Evolutionary conservation across 2,888 invertebrate genomes (phyloP), one percentile per base, ranked within the genome.

Genomic region (Limnephilus rhombicus): DNA sequence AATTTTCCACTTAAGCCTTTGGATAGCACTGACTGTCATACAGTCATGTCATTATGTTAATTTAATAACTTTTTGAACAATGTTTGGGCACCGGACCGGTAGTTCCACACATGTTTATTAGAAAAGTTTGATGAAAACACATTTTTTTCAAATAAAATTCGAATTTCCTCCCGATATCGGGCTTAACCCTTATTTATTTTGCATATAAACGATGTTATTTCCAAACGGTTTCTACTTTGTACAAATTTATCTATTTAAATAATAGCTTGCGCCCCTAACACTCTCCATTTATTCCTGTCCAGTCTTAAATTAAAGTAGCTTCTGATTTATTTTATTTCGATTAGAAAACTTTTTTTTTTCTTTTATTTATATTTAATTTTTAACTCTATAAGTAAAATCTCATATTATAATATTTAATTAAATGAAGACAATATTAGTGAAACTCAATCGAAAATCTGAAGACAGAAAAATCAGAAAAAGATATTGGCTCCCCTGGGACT

Each of bases 51-150:
- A 41, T 85, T 85, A 85, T 41, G n/a, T 85, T 45, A 85, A 41
- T 41, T n/a, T 37, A 24, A 85, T 37, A 85, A 41, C 85, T 18
- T 41, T 85, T 37, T 68, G 53, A 68, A 68, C 53, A 68, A 68
- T 68, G 53, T 68, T 68, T 18, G 53, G 24, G 53, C 24, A 68
- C 13, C 24, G 24, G 53, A 68, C 18, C 53, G 18, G 53, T 24
- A 18, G 53, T 85, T 85, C 85, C n/a, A n/a, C 41, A n/a, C 45
- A 41, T 85, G 45, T 85, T 85, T 85, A 85, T 41, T 45, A 85
- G 85, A 41, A 85, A 85, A 85, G 85, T 85, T 85, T 85, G 45
- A 85, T n/a, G 45, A 45, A 37, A 85, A 85, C 45, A 85, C 45
- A 85, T 85, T 41, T 85, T 85, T 85, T 85, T 85, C 45, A 2